Evolutionary conservation across 2,797 vertebrate genomes (phyloP), one percentile per base, ranked within the genome.

Genomic region (Centropyge bicolor): DNA sequence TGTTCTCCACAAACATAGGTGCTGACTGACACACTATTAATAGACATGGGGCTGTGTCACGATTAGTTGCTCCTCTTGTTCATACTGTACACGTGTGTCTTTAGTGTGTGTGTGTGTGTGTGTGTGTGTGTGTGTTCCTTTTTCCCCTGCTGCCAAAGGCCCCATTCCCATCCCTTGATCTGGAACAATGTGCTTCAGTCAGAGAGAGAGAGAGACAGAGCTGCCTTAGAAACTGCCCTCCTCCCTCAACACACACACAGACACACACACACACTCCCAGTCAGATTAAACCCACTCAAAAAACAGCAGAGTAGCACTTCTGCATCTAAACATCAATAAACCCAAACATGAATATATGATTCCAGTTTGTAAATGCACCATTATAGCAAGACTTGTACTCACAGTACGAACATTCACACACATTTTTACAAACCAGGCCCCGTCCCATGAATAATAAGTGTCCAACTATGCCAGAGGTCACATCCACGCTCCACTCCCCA

Each of bases 121-220:
- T 60, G 70, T 69, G 76, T 71, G 57, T 62, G 72, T 83, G 87
- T 81, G 87, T 81, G 83, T 78, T 70, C 13, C 5, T 85, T 65
- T 75, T 81, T 49, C 36, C 48, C 74, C 49, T 77, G 82, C 71
- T 91, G 91, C 89, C 97, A 97, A 97, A 96, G 96, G 95, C 95
- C 96, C 93, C 95, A 94, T 95, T 96, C 96, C 96, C 95, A 96
- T 96, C 95, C 95, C 96, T 95, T 93, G 89, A 90, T 91, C 95
- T 90, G 94, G 96, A 97, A 97, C 97, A 97, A 97, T 97, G 96
- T 95, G 94, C 94, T 94, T 95, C 95, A 95, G 95, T 97, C 94
- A 96, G 94, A 95, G 73, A 96, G 59, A n/a, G n/a, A 68, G 66
- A 96, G 59, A 49, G 71, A 86, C 95, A 97, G 95, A 96, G 95